Conservation (phyloP, 2,113 vertebrate species). For the Cyprinodon tularosa region DNA sequence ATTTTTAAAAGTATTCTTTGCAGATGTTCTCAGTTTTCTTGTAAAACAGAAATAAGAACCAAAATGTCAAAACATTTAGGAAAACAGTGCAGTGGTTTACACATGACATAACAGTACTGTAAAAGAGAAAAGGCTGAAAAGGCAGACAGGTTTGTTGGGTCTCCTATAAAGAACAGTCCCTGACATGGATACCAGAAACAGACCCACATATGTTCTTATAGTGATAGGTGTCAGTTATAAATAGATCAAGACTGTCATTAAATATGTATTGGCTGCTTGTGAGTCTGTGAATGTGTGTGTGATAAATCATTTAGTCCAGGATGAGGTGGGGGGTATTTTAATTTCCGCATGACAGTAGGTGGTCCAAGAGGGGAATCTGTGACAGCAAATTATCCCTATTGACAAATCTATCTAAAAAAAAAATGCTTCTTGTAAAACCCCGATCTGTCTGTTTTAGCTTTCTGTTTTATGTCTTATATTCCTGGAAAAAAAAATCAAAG, state of each 20-base stretch:
- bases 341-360: constrained; percentile 54
- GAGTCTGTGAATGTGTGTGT: constrained; percentile 12
- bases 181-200: neutral
- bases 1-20: too few relatives aligned
- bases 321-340: constrained; percentile 52
- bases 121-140: neutral
- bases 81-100: neutral
- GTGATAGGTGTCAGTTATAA: constrained; percentile 73
- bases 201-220: constrained; percentile 48
- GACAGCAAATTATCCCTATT: constrained; percentile 27
- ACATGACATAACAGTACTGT: neutral
- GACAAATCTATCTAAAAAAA: constrained; percentile 9
- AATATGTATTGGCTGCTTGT: constrained; percentile 63
- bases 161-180: neutral
- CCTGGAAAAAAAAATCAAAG: neutral
- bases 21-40: neutral
- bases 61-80: neutral
- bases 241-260: constrained; percentile 64
- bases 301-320: constrained; percentile 23
- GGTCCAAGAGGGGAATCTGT: constrained; percentile 31
- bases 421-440: neutral
- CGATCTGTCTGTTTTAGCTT: neutral
- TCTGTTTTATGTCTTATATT: neutral
- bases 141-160: neutral
- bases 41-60: neutral